Evolutionary conservation across 92 coral and sea anemone genomes (phyloP).

Genomic region (Siderastrea siderea): DNA sequence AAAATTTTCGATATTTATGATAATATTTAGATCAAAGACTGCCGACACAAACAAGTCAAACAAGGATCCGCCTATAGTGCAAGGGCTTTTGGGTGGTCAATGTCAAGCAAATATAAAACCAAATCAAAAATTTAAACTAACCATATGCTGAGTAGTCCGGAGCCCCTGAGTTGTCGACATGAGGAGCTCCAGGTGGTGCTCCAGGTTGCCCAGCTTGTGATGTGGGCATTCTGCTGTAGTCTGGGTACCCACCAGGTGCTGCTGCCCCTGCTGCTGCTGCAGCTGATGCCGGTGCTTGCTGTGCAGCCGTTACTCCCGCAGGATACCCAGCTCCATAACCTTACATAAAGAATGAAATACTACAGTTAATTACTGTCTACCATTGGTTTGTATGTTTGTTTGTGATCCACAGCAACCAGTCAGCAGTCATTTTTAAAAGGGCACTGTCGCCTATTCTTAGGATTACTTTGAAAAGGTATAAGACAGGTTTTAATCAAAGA

Average conservation of each 20-base stretch:
- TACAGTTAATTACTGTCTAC: neutral
- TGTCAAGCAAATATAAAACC: too few relatives aligned
- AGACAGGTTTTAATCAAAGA: too few relatives aligned
- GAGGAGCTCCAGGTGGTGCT: conserved; percentile 31
- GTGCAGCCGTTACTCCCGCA: conserved; percentile 7
- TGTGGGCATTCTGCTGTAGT: conserved; percentile 24
- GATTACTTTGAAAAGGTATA: too few relatives aligned
- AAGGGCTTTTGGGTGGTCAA: too few relatives aligned
- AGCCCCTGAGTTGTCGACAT: conserved; percentile 26
- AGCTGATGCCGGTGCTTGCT: conserved; percentile 24
- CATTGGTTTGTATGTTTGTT: neutral
- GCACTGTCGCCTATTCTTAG: too few relatives aligned
- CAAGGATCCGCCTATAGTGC: too few relatives aligned
- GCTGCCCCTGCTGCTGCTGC: conserved; percentile 1
- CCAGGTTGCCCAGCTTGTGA: conserved; percentile 51
- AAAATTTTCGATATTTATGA: too few relatives aligned
- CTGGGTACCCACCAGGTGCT: conserved; percentile 33
- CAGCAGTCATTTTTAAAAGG: too few relatives aligned
- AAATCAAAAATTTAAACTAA: neutral
- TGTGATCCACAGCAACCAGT: neutral
- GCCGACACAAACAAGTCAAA: too few relatives aligned
- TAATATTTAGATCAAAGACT: too few relatives aligned
- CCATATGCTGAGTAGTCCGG: conserved; percentile 46
- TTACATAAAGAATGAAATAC: neutral
- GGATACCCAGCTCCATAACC: conserved; percentile 41